These are phyloP conservation scores for Helogale parvula DNA, from an alignment of 2,113 vertebrate genomes.

Conservation along the genomic window DNA sequence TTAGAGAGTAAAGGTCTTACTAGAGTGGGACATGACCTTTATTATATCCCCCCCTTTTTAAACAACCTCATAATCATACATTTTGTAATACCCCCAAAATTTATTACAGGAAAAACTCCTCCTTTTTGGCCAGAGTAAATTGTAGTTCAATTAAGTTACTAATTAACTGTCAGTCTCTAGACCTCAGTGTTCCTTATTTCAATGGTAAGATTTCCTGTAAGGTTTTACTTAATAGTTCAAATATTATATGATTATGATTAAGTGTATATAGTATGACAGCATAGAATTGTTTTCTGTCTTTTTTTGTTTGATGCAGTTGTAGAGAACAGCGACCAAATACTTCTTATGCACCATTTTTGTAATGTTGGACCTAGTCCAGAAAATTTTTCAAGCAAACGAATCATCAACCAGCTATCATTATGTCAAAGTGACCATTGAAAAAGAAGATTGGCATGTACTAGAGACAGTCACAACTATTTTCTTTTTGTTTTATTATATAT, in stretches of 20 bases:
- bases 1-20: background rate
- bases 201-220: background rate
- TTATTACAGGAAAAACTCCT: background rate
- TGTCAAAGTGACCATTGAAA: background rate
- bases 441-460: background rate
- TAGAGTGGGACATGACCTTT: background rate
- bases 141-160: background rate
- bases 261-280: background rate
- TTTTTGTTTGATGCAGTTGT: background rate
- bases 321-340: background rate
- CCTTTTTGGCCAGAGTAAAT: background rate
- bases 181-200: background rate
- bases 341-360: background rate
- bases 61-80: background rate
- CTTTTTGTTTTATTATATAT: too few species aligned
- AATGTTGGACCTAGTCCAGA: background rate
- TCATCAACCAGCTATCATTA: background rate
- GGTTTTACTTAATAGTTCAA: background rate
- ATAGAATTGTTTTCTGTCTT: background rate
- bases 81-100: background rate
- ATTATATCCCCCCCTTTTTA: background rate
- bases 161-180: background rate
- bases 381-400: background rate
- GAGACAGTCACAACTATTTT: background rate
- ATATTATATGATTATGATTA: background rate